phyloP scores from a whole-genome alignment of 1,140 invertebrate genomes.

The Conus betulinus region DNA sequence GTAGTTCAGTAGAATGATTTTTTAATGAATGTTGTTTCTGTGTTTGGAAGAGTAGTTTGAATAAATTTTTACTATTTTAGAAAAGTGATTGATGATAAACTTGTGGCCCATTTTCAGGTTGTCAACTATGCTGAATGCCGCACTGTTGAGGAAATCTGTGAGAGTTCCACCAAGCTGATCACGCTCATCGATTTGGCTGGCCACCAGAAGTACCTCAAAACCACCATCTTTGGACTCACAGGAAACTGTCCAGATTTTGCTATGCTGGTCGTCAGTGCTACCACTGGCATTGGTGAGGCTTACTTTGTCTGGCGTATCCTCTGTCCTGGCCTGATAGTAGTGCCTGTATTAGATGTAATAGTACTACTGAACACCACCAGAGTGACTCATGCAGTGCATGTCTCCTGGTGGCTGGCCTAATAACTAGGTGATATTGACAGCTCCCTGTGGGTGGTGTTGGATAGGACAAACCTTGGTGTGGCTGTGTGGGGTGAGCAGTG shows the following conservation, averaged over 20 bases:
- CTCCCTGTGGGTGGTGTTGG: too few relatives aligned
- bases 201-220: slow-evolving; percentile 96
- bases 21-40: neutral
- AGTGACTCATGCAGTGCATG: too few relatives aligned
- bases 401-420: too few relatives aligned
- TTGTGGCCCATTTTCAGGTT: slow-evolving; percentile 71
- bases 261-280: slow-evolving; percentile 89
- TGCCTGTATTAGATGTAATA: too few relatives aligned
- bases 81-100: neutral
- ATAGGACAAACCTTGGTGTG: too few relatives aligned
- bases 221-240: slow-evolving; percentile 94
- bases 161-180: slow-evolving; percentile 79
- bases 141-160: slow-evolving; percentile 93
- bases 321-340: too few relatives aligned
- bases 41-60: neutral
- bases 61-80: neutral
- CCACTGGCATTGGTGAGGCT: slow-evolving; percentile 72
- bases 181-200: slow-evolving; percentile 98
- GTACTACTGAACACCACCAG: too few relatives aligned
- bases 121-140: slow-evolving; percentile 93
- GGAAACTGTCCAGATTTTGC: slow-evolving; percentile 97
- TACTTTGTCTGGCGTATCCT: too few relatives aligned
- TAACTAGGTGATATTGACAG: too few relatives aligned
- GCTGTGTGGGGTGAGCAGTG: too few relatives aligned
- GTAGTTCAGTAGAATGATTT: neutral